Evolutionary conservation across 2,113 vertebrate species (phyloP), one percentile per base, ranked within the genome.

Genomic region (Junco hyemalis): DNA sequence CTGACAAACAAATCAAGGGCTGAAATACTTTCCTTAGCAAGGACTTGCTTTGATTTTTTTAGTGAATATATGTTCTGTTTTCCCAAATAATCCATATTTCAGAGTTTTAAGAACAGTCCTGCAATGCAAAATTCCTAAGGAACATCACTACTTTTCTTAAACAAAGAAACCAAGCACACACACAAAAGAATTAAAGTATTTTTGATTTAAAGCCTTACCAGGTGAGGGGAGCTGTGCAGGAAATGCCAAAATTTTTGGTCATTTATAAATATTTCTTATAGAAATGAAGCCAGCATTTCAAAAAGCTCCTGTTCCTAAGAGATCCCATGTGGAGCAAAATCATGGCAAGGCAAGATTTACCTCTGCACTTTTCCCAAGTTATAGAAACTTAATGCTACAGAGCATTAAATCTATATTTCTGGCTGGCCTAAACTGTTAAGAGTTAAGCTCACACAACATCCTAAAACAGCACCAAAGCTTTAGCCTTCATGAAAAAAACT

Each of bases 361-460:
- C 35, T 69, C 33, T 21, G 19, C 23, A 53, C 15, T 71, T 15
- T 3, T 7, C n/a, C n/a, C 16, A 21, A 26, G 14, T 42, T 26
- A 23, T 0, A 22, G 1, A 18, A 76, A 31, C 44, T 9, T 6
- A 24, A 18, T 2, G 10, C 23, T 59, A 22, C 29, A 45, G 19
- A 51, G 63, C 47, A 72, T 44, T 53, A 60, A 44, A 15, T 38
- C 38, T 36, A 11, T 40, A 28, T 59, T 94, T 48, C 47, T 24
- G 48, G n/a, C 12, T 76, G 56, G 47, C 35, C 63, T 76, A 21
- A 50, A 53, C 18, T 42, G 14, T 15, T 53, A n/a, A n/a, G n/a
- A 44, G 9, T 40, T 68, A 45, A 65, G 17, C 61, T 54, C n/a
- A 56, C 3, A 6, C 36, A 60, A 9, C 7, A 9, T 60, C 35